Percentiles rank a stretch among this genome's conserved stretches.
Evolutionary conservation across 2,888 invertebrate species (phyloP).

Genomic region (Shargacucullia verbasci): DNA sequence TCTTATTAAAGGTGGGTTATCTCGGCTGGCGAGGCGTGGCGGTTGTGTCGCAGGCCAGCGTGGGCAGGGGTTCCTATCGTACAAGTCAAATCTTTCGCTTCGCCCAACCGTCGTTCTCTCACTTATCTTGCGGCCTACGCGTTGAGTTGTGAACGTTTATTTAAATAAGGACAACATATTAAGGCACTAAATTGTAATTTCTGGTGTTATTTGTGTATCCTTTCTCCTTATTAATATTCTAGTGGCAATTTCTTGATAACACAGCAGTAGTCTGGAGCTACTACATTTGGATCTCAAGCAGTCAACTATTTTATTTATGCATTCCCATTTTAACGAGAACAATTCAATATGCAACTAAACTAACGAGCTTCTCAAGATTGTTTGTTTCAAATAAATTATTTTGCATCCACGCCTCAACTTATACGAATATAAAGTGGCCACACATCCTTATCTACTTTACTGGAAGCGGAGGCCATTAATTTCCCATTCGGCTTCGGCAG

Average conservation of each 20-base stretch:
- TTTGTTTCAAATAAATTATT: slow-evolving; percentile 50
- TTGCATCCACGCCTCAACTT: slow-evolving; percentile 28
- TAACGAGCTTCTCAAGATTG: slow-evolving; percentile 23
- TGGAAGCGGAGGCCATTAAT: slow-evolving; percentile 53
- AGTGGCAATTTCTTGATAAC: slow-evolving; percentile 11
- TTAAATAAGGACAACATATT: slow-evolving; percentile 49
- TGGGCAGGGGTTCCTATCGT: slow-evolving; percentile 63
- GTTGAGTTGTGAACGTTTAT: slow-evolving; percentile 48
- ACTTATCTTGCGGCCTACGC: slow-evolving; percentile 61
- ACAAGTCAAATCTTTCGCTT: slow-evolving; percentile 54
- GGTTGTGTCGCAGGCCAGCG: slow-evolving; percentile 65
- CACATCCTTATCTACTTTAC: slow-evolving; percentile 47
- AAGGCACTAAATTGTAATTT: slow-evolving; percentile 41
- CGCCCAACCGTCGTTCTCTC: slow-evolving; percentile 45
- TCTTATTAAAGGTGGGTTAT: slow-evolving; percentile 73
- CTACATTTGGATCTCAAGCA: slow-evolving; percentile 1
- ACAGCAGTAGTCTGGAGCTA: slow-evolving; percentile 1
- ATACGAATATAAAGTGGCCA: slow-evolving; percentile 39
- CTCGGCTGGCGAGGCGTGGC: slow-evolving; percentile 57
- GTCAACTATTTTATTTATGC: slow-evolving; percentile 5
- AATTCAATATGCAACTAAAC: slow-evolving; percentile 14
- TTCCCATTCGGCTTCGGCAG: slow-evolving; percentile 47
- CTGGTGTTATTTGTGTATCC: slow-evolving; percentile 12
- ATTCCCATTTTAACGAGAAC: slow-evolving; percentile 24
- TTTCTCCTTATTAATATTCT: slow-evolving; percentile 36